Evolutionary conservation across 2,888 invertebrate genomes (phyloP), one percentile per base, ranked within the genome.

Genomic region (Yponomeuta plumbellus): DNA sequence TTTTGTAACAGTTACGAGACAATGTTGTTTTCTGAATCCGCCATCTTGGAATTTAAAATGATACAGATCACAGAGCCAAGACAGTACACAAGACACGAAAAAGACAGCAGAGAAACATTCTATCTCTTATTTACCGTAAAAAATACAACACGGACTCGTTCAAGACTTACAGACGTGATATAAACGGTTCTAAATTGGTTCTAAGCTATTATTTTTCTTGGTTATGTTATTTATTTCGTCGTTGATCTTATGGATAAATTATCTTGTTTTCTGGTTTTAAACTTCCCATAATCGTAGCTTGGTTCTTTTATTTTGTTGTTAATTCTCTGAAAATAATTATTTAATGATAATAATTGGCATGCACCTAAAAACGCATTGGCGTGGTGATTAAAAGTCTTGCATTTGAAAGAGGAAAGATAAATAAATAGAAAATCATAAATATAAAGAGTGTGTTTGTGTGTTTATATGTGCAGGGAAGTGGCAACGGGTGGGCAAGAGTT

Each of bases 391-490:
- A 72, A 70, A 72, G 64, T 70, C 70, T 76, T 72, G 39, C 11
- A 21, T 52, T 22, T 20, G 63, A 75, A 71, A 73, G 72, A 75
- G 76, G 75, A 73, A 76, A 76, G 76, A 17, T 52, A 52, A 52
- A 52, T 13, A 17, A 52, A 17, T 52, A 52, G 17, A 52, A 10
- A 52, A 17, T 52, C 13, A 52, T 77, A 77, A 70, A 69, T 58
- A 76, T 82, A 81, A 83, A 87, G 91, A 89, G 92, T 92, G 92
- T 91, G 91, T 86, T 86, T 82, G 89, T 87, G 88, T 87, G 82
- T 86, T 91, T 91, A 91, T 90, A 86, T 91, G 91, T 90, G 91
- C 91, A 91, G 91, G 91, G 86, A 82, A 81, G 82, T 76, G 78
- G 74, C 73, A 75, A 57, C 65, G 66, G 62, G 57, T 57, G 66